Evolutionary conservation across 35 echinoderm and acorn worm species (phyloP).

Genomic region (Ophioderma brevispina): DNA sequence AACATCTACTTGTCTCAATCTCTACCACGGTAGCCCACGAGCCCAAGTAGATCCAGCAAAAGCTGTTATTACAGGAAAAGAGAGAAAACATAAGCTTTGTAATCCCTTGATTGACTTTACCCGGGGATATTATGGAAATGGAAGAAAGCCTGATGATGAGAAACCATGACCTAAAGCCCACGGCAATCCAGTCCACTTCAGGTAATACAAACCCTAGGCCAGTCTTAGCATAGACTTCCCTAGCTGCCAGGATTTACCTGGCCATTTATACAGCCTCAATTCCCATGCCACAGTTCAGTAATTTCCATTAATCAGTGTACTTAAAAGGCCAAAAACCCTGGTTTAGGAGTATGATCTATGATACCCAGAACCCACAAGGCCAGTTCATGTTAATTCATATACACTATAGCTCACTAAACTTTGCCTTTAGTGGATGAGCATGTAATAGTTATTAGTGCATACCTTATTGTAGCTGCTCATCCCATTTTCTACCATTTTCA

Average conservation of each 20-base stretch:
- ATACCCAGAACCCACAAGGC: too few species aligned
- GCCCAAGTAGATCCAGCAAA: not conserved
- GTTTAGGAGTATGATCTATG: too few species aligned
- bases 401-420: too few species aligned
- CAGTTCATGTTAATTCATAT: too few species aligned
- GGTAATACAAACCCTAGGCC: not conserved
- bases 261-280: not conserved
- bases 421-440: too few species aligned
- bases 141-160: not conserved
- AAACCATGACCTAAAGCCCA: not conserved
- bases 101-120: not conserved
- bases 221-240: not conserved
- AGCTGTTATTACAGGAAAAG: slow-evolving; percentile 8
- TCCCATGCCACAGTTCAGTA: too few species aligned
- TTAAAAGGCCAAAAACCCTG: too few species aligned
- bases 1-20: not conserved
- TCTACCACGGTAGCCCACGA: too few species aligned
- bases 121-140: not conserved
- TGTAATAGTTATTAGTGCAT: not conserved
- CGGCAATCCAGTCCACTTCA: not conserved
- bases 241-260: not conserved
- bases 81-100: not conserved
- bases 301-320: too few species aligned
- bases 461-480: not conserved
- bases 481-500: not conserved